Evolutionary conservation across 2,113 vertebrate species (phyloP).

Genomic region (Callorhinus ursinus): DNA sequence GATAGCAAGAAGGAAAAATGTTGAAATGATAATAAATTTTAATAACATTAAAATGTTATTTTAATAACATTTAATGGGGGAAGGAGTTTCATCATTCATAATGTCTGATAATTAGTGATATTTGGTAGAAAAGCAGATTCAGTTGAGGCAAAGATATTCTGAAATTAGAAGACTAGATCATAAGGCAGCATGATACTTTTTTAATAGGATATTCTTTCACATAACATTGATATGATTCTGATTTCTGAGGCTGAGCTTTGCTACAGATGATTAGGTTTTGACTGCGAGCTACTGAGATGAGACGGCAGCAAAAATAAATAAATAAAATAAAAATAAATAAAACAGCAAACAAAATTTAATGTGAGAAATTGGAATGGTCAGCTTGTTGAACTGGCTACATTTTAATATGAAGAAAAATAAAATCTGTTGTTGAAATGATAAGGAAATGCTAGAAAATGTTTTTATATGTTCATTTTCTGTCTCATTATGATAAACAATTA

Average conservation of each 20-base stretch:
- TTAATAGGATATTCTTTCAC: background rate
- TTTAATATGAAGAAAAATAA: slow-evolving; percentile 25
- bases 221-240: background rate
- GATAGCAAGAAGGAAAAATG: background rate
- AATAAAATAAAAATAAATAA: background rate
- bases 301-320: background rate
- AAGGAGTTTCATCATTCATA: background rate
- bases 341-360: background rate
- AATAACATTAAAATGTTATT: background rate
- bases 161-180: background rate
- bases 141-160: background rate
- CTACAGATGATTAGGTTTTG: slow-evolving; percentile 55
- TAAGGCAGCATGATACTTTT: background rate
- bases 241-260: slow-evolving; percentile 35
- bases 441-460: background rate
- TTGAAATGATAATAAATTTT: background rate
- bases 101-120: background rate
- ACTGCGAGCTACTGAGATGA: slow-evolving; percentile 40
- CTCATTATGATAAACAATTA: slow-evolving; percentile 33
- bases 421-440: background rate
- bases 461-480: background rate
- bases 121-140: background rate
- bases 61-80: background rate
- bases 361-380: background rate
- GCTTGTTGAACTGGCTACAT: background rate